phyloP scores from a whole-genome alignment of 2,113 vertebrate species.

The Petrocephalus microphthalmus region DNA sequence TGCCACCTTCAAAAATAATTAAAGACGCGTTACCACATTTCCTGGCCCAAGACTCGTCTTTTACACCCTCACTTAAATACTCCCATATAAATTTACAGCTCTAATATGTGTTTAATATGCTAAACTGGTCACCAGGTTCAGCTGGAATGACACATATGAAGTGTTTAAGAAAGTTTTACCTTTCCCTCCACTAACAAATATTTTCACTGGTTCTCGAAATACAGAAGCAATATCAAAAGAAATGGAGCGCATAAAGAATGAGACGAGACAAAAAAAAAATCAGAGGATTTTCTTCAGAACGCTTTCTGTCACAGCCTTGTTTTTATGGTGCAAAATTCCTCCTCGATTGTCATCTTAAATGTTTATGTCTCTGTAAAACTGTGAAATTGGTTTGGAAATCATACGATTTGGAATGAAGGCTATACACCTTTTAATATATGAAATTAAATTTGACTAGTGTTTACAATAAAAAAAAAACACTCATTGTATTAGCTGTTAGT shows the following conservation, averaged over 20 bases:
- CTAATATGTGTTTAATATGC: background rate
- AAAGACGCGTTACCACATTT: background rate
- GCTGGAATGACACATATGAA: background rate
- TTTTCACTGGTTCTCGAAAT: background rate
- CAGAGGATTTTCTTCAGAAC: background rate
- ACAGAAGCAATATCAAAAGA: background rate
- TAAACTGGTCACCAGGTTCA: background rate
- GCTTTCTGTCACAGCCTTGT: background rate
- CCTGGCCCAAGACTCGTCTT: background rate
- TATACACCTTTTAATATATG: background rate
- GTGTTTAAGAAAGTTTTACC: background rate
- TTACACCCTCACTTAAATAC: background rate
- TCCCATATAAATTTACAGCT: background rate
- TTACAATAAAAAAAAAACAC: background rate
- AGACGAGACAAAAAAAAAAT: background rate
- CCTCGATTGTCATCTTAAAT: constrained; percentile 2
- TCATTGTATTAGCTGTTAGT: background rate
- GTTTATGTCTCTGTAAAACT: background rate
- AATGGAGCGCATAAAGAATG: background rate
- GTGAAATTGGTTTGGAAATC: constrained; percentile 10
- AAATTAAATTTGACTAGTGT: background rate
- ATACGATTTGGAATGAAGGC: background rate
- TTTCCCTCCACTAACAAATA: background rate
- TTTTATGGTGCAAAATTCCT: background rate
- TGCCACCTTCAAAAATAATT: background rate